phyloP scores from a whole-genome alignment of 2,797 vertebrate genomes.

The Corythornis leucogaster region DNA sequence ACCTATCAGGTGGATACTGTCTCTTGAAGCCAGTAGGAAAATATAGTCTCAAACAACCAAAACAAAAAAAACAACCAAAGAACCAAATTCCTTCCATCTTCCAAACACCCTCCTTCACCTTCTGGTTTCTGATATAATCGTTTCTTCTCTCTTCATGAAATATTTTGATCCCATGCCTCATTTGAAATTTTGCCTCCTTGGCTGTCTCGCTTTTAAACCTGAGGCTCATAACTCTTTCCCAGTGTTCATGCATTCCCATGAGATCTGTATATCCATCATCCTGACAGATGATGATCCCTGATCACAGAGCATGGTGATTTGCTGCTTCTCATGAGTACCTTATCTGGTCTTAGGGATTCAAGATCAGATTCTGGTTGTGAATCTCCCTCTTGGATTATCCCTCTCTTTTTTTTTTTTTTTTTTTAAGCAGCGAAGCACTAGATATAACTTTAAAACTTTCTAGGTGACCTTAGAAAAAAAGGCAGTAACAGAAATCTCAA shows the following conservation, averaged over 20 bases:
- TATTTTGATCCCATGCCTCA: not conserved
- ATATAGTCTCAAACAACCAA: too few relatives aligned
- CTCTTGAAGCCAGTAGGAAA: too few relatives aligned
- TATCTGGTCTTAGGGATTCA: not conserved
- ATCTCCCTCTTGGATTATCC: not conserved
- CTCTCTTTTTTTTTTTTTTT: too few relatives aligned
- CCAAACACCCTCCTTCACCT: not conserved
- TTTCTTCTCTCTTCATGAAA: not conserved
- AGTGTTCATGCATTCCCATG: accelerated
- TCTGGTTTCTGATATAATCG: not conserved
- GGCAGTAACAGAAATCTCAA: not conserved
- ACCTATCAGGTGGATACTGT: too few relatives aligned
- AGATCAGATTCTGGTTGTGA: not conserved
- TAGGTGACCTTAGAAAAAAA: not conserved
- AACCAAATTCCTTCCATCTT: not conserved
- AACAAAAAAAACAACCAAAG: too few relatives aligned
- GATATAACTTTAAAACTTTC: not conserved
- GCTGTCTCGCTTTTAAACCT: not conserved
- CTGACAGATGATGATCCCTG: not conserved
- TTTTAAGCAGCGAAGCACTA: not conserved
- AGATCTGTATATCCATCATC: not conserved
- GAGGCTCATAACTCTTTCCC: not conserved
- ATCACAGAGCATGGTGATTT: not conserved
- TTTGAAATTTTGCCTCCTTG: not conserved
- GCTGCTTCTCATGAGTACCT: not conserved